A percentile compares a stretch with the other conserved stretches of the same genome.
phyloP scores from a whole-genome alignment of 2,888 invertebrate genomes.

The Nephrotoma guestfalica region DNA sequence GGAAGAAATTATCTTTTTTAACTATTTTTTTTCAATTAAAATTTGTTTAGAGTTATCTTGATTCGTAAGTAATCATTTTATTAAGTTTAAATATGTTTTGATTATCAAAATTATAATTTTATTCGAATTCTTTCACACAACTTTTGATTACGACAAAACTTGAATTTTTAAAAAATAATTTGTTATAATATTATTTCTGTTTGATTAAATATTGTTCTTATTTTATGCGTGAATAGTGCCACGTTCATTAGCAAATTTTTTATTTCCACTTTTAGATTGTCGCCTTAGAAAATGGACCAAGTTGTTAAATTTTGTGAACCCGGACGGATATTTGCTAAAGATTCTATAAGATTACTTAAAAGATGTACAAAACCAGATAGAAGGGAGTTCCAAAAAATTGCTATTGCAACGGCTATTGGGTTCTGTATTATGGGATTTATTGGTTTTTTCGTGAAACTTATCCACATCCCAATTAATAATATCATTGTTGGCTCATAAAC shows the following conservation, averaged over 20 bases:
- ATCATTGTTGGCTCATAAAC: slow-evolving; percentile 76
- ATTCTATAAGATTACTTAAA: slow-evolving; percentile 94
- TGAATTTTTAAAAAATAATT: neutral
- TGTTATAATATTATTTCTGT: neutral
- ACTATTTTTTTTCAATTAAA: neutral
- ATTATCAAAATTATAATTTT: neutral
- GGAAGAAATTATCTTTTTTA: neutral
- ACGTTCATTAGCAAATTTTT: neutral
- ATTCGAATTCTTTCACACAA: neutral
- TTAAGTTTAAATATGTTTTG: neutral
- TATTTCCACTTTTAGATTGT: neutral
- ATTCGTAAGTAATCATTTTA: neutral
- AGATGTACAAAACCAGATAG: slow-evolving; percentile 99
- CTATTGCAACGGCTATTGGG: slow-evolving; percentile 97
- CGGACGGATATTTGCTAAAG: slow-evolving; percentile 92
- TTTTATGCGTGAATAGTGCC: neutral
- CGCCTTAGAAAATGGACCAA: slow-evolving; percentile 72
- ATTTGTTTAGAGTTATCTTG: neutral
- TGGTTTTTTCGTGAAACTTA: slow-evolving; percentile 98
- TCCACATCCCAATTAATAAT: slow-evolving; percentile 98
- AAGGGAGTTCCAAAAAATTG: slow-evolving; percentile 99
- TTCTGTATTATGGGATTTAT: slow-evolving; percentile 99
- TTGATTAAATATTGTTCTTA: neutral
- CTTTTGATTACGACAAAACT: neutral
- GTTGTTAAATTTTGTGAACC: slow-evolving; percentile 89